These are phyloP conservation scores for Rhabditoides inermis DNA, from an alignment of 2,888 invertebrate genomes.

Conservation along the genomic window DNA sequence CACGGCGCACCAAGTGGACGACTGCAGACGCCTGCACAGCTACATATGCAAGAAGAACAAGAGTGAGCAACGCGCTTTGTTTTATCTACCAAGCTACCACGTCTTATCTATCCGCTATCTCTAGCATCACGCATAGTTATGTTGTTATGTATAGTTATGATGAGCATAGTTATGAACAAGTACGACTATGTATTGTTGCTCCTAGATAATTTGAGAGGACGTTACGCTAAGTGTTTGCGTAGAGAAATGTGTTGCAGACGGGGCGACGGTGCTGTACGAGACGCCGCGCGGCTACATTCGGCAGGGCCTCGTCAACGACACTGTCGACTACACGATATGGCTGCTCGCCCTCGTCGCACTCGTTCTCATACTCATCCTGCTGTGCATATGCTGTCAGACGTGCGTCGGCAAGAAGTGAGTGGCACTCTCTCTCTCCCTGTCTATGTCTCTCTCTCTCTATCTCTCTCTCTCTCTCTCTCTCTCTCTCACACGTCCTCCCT, in stretches of 20 bases:
- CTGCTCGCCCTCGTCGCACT: conserved; percentile 10
- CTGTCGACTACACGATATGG: conserved; percentile 10
- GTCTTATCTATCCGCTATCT: no score
- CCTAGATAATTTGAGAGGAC: no score
- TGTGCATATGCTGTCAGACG: conserved; percentile 14
- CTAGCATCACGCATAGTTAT: no score
- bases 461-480: not conserved
- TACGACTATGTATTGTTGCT: no score
- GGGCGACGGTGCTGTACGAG: conserved; percentile 6
- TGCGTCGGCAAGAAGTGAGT: not conserved
- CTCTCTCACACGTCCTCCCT: no score
- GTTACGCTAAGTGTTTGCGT: not conserved
- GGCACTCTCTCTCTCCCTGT: not conserved
- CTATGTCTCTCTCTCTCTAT: no score
- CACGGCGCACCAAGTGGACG: conserved; percentile 7
- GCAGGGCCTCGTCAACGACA: conserved; percentile 3
- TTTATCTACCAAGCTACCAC: not conserved
- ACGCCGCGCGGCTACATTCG: conserved; percentile 8
- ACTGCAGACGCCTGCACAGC: conserved; percentile 7
- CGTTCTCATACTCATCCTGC: conserved; percentile 10
- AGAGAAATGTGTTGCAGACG: conserved; percentile 7
- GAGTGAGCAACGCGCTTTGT: not conserved
- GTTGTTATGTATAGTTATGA: no score
- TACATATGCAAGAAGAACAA: conserved; percentile 14
- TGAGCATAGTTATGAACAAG: no score